Evolutionary conservation across 2,113 vertebrate genomes (phyloP).

Genomic region (Dasyornis broadbenti): DNA sequence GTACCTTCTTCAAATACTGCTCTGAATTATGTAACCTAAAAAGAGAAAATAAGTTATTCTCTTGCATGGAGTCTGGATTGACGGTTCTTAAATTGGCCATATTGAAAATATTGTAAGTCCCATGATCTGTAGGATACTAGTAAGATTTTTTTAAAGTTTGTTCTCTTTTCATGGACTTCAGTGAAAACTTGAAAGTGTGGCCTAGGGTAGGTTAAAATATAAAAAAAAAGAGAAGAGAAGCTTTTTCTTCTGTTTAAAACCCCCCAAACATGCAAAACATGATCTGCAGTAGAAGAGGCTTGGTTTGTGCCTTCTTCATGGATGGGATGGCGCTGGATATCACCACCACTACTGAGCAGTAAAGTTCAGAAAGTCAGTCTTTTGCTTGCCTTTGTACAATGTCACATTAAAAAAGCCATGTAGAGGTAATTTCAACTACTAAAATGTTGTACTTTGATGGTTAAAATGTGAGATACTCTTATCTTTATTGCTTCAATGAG

Average conservation of each 20-base stretch:
- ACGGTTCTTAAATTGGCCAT: neutral
- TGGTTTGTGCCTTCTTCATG: neutral
- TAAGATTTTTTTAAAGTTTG: neutral
- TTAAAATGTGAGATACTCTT: neutral
- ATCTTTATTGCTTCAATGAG: neutral
- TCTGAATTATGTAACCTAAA: neutral
- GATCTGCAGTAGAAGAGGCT: neutral
- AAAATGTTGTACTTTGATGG: neutral
- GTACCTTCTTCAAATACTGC: neutral
- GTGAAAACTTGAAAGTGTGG: neutral
- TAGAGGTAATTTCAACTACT: neutral
- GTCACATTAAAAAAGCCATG: accelerated
- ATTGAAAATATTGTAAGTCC: neutral
- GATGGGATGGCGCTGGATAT: neutral
- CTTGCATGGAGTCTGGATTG: neutral
- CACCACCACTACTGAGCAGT: neutral
- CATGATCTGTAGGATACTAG: neutral
- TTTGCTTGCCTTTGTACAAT: neutral
- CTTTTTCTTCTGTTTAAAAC: neutral
- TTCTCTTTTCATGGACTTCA: neutral
- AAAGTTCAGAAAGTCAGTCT: neutral
- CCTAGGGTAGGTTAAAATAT: neutral
- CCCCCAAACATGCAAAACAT: neutral
- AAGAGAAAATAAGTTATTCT: neutral
- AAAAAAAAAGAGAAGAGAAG: neutral